Conservation (phyloP, 1,140 invertebrate species). For the Amyelois transitella region DNA sequence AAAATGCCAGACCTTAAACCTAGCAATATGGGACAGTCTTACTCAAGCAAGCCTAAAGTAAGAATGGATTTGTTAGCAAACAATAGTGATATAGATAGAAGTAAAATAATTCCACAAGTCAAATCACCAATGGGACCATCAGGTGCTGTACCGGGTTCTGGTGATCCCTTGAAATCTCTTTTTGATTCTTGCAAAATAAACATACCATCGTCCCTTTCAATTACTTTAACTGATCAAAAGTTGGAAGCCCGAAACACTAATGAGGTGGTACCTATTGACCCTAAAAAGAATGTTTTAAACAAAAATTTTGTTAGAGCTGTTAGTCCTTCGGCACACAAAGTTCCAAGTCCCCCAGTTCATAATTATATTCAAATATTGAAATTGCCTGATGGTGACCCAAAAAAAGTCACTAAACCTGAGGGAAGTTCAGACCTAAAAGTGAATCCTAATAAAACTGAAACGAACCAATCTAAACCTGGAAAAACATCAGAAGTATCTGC, state of each 20-base stretch:
- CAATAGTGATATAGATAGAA: constrained; percentile 65
- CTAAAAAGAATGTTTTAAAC: constrained; percentile 54
- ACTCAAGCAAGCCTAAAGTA: constrained; percentile 54
- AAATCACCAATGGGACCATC: constrained; percentile 47
- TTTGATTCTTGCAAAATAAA: constrained; percentile 77
- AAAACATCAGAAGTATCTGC: constrained; percentile 53
- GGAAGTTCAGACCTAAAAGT: constrained; percentile 30
- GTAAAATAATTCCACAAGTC: constrained; percentile 64
- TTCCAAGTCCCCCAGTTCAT: constrained; percentile 73
- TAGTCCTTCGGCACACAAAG: constrained; percentile 48
- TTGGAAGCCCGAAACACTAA: constrained; percentile 41
- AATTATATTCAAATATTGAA: constrained; percentile 78
- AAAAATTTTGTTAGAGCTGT: constrained; percentile 48
- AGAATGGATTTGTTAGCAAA: constrained; percentile 67
- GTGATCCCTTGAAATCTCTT: constrained; percentile 73
- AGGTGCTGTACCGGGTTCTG: constrained; percentile 41
- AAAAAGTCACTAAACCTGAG: constrained; percentile 43
- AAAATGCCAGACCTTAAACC: constrained; percentile 66
- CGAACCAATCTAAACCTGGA: constrained; percentile 28
- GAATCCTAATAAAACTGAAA: constrained; percentile 27
- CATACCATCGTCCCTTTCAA: constrained; percentile 76
- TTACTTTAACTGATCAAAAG: constrained; percentile 75
- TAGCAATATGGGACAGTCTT: constrained; percentile 29
- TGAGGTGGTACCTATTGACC: constrained; percentile 38
- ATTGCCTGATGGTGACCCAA: constrained; percentile 68